Percentiles rank a stretch among this genome's conserved stretches.
These are phyloP conservation scores for Taeniopygia guttata DNA, from an alignment of 2,797 vertebrate species.

Conservation along the genomic window DNA sequence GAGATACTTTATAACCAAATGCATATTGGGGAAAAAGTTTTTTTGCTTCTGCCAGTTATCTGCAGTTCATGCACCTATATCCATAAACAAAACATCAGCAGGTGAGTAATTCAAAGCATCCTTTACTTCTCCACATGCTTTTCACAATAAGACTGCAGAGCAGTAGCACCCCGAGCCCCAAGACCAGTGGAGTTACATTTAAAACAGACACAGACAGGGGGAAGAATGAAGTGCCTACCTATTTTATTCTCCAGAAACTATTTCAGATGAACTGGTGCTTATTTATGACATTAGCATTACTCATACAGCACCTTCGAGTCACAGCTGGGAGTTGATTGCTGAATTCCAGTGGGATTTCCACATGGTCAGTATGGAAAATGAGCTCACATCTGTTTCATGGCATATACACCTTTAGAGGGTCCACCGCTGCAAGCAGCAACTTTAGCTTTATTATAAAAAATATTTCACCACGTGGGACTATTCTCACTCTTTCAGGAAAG, in stretches of 20 bases:
- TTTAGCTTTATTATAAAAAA: background rate
- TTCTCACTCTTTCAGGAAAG: background rate
- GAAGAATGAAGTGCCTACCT: background rate
- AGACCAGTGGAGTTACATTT: background rate
- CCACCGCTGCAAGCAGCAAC: background rate
- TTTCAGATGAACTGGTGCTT: background rate
- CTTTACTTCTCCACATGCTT: background rate
- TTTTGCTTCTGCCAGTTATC: background rate
- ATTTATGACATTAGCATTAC: background rate
- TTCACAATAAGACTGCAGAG: background rate
- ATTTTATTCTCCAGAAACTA: background rate
- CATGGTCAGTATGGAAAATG: background rate
- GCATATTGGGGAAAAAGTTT: background rate
- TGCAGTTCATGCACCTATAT: background rate
- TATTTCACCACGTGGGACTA: rapidly evolving
- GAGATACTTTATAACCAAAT: background rate
- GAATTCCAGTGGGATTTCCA: background rate
- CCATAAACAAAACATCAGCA: background rate
- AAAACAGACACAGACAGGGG: background rate
- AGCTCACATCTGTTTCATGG: background rate
- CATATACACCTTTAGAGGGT: background rate
- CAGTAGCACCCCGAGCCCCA: background rate
- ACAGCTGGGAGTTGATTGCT: rapidly evolving
- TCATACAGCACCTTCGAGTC: background rate
- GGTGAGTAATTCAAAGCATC: background rate